phyloP scores from a whole-genome alignment of 2,797 vertebrate species.

The Hydrophis major region DNA sequence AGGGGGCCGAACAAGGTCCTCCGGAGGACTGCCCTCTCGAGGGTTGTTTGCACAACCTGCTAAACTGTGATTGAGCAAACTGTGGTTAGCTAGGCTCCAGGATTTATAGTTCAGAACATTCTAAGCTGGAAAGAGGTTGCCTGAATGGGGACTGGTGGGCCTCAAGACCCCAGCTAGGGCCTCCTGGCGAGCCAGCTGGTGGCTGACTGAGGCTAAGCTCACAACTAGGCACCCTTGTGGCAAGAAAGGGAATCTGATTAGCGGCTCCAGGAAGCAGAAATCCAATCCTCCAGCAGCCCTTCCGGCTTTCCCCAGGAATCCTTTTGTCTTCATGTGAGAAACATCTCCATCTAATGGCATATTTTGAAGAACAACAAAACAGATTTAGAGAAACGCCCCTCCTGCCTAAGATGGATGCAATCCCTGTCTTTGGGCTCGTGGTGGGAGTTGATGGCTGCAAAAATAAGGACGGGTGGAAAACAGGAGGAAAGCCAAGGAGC shows the following conservation, averaged over 20 bases:
- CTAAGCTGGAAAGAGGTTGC: not conserved
- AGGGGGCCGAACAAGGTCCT: not conserved
- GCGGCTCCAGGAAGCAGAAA: not conserved
- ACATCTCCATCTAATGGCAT: not conserved
- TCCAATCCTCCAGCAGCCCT: not conserved
- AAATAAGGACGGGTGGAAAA: not conserved
- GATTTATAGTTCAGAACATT: not conserved
- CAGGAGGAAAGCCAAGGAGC: not conserved
- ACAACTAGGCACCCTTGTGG: not conserved
- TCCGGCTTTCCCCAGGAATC: not conserved
- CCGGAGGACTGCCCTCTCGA: not conserved
- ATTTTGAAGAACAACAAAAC: not conserved
- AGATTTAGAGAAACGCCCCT: not conserved
- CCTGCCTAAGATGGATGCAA: not conserved
- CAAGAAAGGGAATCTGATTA: not conserved
- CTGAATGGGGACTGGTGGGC: not conserved
- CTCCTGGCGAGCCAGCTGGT: not conserved
- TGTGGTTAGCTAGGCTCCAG: not conserved
- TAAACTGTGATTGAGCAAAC: not conserved
- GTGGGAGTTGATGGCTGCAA: not conserved
- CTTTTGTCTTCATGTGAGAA: not conserved
- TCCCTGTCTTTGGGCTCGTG: not conserved
- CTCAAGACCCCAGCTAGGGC: not conserved
- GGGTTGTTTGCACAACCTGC: not conserved
- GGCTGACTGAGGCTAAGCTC: not conserved